Evolutionary conservation across 2,113 vertebrate genomes (phyloP).

Genomic region (Nibea albiflora): DNA sequence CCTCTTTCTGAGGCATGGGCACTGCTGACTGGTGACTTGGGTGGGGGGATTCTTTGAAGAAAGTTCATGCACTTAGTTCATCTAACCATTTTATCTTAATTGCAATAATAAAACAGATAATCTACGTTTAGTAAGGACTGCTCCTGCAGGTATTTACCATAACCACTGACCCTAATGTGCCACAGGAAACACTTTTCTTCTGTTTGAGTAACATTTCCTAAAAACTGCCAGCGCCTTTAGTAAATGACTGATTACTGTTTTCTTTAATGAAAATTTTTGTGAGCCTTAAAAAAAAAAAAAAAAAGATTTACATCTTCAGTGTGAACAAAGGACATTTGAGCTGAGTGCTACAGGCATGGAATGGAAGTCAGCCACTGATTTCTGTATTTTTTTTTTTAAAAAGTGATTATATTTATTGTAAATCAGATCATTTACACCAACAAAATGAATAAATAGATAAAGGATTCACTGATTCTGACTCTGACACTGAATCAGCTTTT

Average conservation of each 20-base stretch:
- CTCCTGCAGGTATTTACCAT: neutral
- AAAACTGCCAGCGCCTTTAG: neutral
- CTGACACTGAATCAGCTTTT: neutral
- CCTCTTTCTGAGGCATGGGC: conserved; percentile 8
- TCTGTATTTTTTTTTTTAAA: too few relatives aligned
- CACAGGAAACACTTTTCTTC: neutral
- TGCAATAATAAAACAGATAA: neutral
- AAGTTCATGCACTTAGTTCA: conserved; percentile 1
- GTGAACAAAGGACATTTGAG: neutral
- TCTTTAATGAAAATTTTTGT: too few relatives aligned
- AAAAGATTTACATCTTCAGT: neutral
- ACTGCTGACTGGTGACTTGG: conserved; percentile 11
- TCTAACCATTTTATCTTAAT: neutral
- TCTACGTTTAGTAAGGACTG: neutral
- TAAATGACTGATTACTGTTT: too few relatives aligned
- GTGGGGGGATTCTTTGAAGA: conserved; percentile 1
- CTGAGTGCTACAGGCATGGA: neutral
- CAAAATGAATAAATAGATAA: neutral
- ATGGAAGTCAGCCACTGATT: neutral
- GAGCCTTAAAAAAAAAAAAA: too few relatives aligned
- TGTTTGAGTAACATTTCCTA: neutral
- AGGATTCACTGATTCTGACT: neutral
- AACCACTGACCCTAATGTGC: neutral
- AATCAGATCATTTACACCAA: neutral
- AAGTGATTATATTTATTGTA: neutral